Conservation (phyloP, 2,888 invertebrate genomes). For the Drosophila infuscata region DNA sequence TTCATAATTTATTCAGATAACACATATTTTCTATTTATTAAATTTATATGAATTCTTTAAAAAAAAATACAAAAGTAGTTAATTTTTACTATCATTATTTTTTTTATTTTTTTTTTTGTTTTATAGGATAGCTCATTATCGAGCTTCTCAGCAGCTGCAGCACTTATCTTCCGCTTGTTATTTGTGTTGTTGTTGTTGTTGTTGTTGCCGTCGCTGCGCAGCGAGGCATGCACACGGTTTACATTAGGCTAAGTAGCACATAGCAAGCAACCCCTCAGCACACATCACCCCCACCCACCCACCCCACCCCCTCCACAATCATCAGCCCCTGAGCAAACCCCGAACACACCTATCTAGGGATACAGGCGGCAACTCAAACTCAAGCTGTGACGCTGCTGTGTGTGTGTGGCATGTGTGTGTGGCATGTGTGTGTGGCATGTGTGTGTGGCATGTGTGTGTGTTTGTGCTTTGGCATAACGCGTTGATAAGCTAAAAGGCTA, state of each 20-base stretch:
- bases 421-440: slow-evolving; percentile 6
- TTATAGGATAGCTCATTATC: slow-evolving; percentile 8
- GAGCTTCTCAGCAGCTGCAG: background rate
- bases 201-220: slow-evolving; percentile 61
- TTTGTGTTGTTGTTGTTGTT: slow-evolving; percentile 39
- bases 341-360: slow-evolving; percentile 53
- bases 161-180: slow-evolving; percentile 34
- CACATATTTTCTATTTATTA: background rate
- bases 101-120: background rate
- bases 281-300: background rate
- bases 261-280: slow-evolving; percentile 7
- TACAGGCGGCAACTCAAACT: slow-evolving; percentile 31
- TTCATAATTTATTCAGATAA: background rate
- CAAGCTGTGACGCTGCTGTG: slow-evolving; percentile 23
- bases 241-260: slow-evolving; percentile 79
- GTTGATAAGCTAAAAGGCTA: slow-evolving; percentile 76
- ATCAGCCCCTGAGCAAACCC: slow-evolving; percentile 34
- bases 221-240: slow-evolving; percentile 77
- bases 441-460: slow-evolving; percentile 19
- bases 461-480: slow-evolving; percentile 67
- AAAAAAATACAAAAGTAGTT: background rate
- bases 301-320: slow-evolving; percentile 1
- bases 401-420: slow-evolving; percentile 5
- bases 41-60: background rate
- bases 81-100: background rate